Evolutionary conservation across 2,888 invertebrate genomes (phyloP).

Genomic region (Gisinianus flammeolus): DNA sequence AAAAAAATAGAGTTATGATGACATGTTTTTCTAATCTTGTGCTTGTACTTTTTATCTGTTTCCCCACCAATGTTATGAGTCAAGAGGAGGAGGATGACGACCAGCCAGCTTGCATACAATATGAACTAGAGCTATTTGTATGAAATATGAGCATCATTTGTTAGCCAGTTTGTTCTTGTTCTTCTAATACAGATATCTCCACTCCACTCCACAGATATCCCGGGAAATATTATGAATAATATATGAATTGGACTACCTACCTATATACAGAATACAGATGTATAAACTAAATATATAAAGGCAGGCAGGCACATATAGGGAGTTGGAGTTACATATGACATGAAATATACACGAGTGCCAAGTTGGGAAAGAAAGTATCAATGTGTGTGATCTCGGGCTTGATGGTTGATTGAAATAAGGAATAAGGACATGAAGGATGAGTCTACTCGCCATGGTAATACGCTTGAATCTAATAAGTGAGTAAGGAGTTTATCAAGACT

Average conservation of each 20-base stretch:
- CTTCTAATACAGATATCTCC: too few species aligned
- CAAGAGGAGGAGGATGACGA: background rate
- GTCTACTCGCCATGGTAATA: background rate
- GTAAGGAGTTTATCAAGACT: background rate
- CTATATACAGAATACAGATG: too few species aligned
- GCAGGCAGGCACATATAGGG: too few species aligned
- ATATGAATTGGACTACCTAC: background rate
- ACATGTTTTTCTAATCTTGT: constrained; percentile 34
- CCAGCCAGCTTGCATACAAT: background rate
- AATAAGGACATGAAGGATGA: background rate
- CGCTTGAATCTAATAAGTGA: constrained; percentile 1
- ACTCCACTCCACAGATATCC: background rate
- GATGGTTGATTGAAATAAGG: constrained; percentile 26
- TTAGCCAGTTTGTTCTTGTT: too few species aligned
- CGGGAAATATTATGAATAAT: too few species aligned
- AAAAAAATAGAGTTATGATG: constrained; percentile 31
- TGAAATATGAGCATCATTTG: background rate
- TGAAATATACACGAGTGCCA: constrained; percentile 42
- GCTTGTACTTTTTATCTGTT: background rate
- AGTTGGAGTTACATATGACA: constrained; percentile 38
- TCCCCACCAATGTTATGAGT: background rate
- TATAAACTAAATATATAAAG: too few species aligned
- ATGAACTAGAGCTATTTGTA: background rate
- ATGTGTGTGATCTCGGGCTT: constrained; percentile 42
- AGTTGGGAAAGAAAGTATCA: constrained; percentile 21